These are phyloP conservation scores for Apostichopus leukothele DNA, from an alignment of 53 echinoderm and acorn worm species.

Conservation along the genomic window DNA sequence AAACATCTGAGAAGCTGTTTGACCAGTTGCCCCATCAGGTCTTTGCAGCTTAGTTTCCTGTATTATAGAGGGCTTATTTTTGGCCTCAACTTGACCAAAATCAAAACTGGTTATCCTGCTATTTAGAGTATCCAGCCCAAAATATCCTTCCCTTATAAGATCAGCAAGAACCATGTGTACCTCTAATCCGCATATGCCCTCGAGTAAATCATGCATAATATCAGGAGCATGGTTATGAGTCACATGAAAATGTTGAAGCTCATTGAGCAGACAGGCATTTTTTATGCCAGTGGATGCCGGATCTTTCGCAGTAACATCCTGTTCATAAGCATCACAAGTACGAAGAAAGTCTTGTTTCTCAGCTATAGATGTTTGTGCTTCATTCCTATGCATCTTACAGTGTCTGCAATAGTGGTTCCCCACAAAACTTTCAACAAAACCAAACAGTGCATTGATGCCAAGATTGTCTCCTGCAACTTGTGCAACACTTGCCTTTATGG, in stretches of 20 bases:
- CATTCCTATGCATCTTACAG: constrained; percentile 35
- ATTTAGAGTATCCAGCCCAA: constrained; percentile 21
- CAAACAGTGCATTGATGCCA: constrained; percentile 26
- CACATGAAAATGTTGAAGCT: constrained; percentile 29
- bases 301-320: background rate
- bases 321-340: constrained; percentile 13
- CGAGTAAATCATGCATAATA: constrained; percentile 53
- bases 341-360: constrained; percentile 6
- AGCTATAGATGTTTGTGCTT: background rate
- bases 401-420: constrained; percentile 42
- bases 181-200: constrained; percentile 48
- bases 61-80: constrained; percentile 50
- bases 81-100: constrained; percentile 42
- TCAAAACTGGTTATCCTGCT: constrained; percentile 44
- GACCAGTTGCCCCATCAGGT: constrained; percentile 36
- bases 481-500: constrained; percentile 28
- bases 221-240: constrained; percentile 38
- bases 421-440: constrained; percentile 47
- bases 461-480: constrained; percentile 50
- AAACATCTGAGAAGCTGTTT: constrained; percentile 57
- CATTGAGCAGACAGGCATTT: constrained; percentile 24
- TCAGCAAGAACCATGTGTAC: constrained; percentile 25
- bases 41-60: constrained; percentile 31
- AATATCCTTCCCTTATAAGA: constrained; percentile 9
- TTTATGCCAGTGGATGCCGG: constrained; percentile 36